These are phyloP conservation scores for Gonioctena quinquepunctata DNA, from an alignment of 1,140 invertebrate genomes.

Conservation along the genomic window DNA sequence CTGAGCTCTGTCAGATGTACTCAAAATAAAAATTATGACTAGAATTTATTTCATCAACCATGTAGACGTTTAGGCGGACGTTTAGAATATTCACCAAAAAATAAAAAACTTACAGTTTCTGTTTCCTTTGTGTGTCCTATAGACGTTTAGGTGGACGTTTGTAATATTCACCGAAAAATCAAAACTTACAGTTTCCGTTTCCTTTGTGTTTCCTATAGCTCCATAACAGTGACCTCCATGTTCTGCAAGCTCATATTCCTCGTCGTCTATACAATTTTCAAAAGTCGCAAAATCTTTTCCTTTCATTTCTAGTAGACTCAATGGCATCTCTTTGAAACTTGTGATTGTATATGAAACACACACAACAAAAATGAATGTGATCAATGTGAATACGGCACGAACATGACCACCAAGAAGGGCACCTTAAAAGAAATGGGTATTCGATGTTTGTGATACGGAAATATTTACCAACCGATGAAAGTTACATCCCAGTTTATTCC, in stretches of 20 bases:
- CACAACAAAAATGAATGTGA: conserved; percentile 82
- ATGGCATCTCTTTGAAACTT: conserved; percentile 86
- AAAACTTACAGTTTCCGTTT: background rate
- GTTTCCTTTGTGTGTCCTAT: background rate
- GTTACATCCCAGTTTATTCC: conserved; percentile 93
- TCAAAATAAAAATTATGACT: too few species aligned
- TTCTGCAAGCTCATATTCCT: conserved; percentile 14
- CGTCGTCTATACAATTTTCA: conserved; percentile 16
- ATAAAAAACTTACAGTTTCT: background rate
- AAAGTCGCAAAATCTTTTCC: background rate
- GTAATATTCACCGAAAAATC: too few species aligned
- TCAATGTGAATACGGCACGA: conserved; percentile 85
- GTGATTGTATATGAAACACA: conserved; percentile 81
- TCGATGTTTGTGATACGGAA: background rate
- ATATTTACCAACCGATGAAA: conserved; percentile 66
- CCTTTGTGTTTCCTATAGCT: conserved; percentile 10
- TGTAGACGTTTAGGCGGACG: too few species aligned
- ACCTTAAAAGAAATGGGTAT: conserved; percentile 57
- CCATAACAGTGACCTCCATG: conserved; percentile 25
- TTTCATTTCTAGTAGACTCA: conserved; percentile 61
- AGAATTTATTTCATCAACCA: too few species aligned
- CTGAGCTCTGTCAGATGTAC: too few species aligned
- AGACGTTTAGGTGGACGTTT: too few species aligned
- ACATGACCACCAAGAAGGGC: conserved; percentile 84
- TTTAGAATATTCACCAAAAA: too few species aligned